These are phyloP conservation scores for Todus mexicanus DNA, from an alignment of 2,797 vertebrate species.

Conservation along the genomic window DNA sequence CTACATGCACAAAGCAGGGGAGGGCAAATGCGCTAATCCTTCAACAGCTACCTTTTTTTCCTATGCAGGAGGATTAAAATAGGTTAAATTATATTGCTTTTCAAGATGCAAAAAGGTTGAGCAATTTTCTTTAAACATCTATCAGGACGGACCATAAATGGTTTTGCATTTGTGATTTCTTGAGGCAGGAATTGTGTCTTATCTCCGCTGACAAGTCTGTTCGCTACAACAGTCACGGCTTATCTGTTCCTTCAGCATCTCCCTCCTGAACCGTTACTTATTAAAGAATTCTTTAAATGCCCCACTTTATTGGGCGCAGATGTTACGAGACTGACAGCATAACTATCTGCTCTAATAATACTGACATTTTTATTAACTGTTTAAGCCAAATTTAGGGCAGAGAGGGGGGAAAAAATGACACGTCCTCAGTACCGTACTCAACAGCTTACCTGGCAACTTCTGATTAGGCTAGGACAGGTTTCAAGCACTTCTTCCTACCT, in stretches of 20 bases:
- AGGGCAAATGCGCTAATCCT: background rate
- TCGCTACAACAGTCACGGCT: background rate
- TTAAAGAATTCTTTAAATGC: background rate
- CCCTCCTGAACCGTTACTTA: background rate
- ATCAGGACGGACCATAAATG: background rate
- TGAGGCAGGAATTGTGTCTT: background rate
- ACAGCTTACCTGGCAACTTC: background rate
- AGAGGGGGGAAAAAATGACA: background rate
- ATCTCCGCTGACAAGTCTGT: background rate
- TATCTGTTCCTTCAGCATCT: background rate
- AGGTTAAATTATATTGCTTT: background rate
- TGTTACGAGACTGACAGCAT: background rate
- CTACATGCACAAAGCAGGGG: background rate
- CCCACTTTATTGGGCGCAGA: background rate
- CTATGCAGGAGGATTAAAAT: background rate
- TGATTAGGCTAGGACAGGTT: background rate
- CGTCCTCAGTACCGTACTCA: background rate
- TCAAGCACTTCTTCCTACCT: background rate
- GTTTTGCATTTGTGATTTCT: background rate
- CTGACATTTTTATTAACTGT: background rate
- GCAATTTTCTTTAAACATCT: background rate
- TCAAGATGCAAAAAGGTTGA: background rate
- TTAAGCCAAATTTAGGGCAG: background rate
- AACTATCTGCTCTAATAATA: background rate
- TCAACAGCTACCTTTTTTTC: background rate